Conservation (phyloP, 2,888 invertebrate species). For the Petrolisthes manimaculis region DNA sequence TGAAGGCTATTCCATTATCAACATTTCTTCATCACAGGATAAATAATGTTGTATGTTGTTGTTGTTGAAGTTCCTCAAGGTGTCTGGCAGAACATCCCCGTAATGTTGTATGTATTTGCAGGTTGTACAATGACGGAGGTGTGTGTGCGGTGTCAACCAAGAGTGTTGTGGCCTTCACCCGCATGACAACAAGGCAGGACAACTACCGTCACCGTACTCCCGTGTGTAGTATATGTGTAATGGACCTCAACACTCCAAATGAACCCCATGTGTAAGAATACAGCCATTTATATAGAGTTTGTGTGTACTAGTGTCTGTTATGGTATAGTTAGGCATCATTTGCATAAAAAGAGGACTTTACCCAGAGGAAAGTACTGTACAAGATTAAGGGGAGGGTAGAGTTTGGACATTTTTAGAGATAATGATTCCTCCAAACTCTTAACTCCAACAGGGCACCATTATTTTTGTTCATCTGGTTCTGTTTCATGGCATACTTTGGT, state of each 20-base stretch:
- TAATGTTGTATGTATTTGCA: slow-evolving; percentile 1
- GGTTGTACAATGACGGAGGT: slow-evolving; percentile 48
- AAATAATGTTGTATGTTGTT: background rate
- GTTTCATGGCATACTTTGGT: too few relatives aligned
- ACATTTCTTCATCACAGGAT: background rate
- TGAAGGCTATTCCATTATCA: too few relatives aligned
- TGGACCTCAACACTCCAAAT: slow-evolving; percentile 55
- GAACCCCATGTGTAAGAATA: slow-evolving; percentile 59
- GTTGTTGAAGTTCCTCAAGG: background rate
- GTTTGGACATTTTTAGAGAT: too few relatives aligned
- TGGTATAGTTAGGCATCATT: background rate
- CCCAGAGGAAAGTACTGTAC: too few relatives aligned
- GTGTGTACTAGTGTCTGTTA: background rate
- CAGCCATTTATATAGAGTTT: background rate
- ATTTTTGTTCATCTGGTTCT: too few relatives aligned
- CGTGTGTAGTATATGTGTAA: slow-evolving; percentile 53
- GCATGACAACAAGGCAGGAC: slow-evolving; percentile 47
- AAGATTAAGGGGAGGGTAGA: too few relatives aligned
- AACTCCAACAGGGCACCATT: too few relatives aligned
- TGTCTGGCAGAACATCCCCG: too few relatives aligned
- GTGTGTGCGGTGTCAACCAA: slow-evolving; percentile 44
- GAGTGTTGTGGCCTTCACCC: slow-evolving; percentile 54
- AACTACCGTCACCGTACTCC: slow-evolving; percentile 72
- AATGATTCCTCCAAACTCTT: too few relatives aligned
- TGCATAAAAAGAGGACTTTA: too few relatives aligned